Percentiles rank a stretch among this genome's conserved stretches.
phyloP scores from a whole-genome alignment of 2,888 invertebrate species.

The Andrena camellia region DNA sequence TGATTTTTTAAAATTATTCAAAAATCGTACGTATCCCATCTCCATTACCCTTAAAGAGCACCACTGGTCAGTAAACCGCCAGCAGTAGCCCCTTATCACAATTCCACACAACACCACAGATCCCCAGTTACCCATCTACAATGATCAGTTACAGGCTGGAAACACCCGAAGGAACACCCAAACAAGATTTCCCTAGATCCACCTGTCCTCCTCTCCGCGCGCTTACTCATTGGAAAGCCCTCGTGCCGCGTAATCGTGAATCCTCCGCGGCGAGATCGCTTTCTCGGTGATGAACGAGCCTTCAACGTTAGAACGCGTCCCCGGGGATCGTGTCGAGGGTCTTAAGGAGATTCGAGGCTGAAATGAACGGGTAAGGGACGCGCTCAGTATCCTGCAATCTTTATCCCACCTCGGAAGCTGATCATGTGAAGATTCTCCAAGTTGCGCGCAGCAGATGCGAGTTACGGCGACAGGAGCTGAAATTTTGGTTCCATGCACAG shows the following conservation, averaged over 20 bases:
- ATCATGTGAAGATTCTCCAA: background rate
- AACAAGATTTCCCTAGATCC: too few relatives aligned
- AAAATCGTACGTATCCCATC: too few relatives aligned
- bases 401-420: constrained; percentile 11
- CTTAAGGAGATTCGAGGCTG: background rate
- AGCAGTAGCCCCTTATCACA: too few relatives aligned
- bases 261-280: background rate
- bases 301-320: constrained; percentile 6
- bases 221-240: too few relatives aligned
- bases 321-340: background rate
- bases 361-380: background rate
- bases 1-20: too few relatives aligned
- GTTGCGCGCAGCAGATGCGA: background rate
- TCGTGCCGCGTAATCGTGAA: background rate
- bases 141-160: too few relatives aligned
- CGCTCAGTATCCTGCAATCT: background rate
- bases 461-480: background rate
- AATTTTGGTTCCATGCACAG: background rate
- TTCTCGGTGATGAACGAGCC: constrained; percentile 6
- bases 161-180: too few relatives aligned
- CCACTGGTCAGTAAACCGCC: too few relatives aligned
- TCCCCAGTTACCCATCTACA: too few relatives aligned
- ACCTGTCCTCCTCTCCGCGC: too few relatives aligned
- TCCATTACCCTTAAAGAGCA: too few relatives aligned
- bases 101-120: too few relatives aligned